phyloP scores from a whole-genome alignment of 1,140 invertebrate genomes.

The Drosophila pseudoobscura region DNA sequence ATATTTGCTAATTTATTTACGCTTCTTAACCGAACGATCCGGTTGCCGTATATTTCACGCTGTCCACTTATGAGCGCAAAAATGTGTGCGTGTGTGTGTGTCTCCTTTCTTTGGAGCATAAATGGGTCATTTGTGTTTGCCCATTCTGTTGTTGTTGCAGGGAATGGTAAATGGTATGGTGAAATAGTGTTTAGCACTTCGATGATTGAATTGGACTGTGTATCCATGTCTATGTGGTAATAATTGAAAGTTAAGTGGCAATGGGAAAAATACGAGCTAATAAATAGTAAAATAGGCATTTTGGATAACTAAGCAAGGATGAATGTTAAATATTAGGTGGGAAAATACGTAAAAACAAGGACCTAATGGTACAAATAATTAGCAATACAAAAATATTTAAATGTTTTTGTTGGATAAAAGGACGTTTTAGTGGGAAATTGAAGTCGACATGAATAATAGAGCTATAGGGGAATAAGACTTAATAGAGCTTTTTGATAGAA shows the following conservation, averaged over 20 bases:
- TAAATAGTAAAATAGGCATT: too few relatives aligned
- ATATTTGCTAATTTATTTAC: conserved; percentile 79
- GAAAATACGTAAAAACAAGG: too few relatives aligned
- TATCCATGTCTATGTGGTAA: conserved; percentile 28
- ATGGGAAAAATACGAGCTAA: conserved; percentile 1
- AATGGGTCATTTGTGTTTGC: conserved; percentile 59
- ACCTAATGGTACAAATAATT: too few relatives aligned
- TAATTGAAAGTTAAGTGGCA: conserved; percentile 43
- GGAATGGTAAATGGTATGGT: conserved; percentile 22
- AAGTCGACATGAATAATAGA: too few relatives aligned
- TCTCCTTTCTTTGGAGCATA: conserved; percentile 32
- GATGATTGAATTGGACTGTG: conserved; percentile 50
- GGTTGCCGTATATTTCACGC: conserved; percentile 67
- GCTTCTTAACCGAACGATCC: conserved; percentile 56
- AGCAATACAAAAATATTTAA: too few relatives aligned
- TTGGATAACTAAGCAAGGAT: too few relatives aligned
- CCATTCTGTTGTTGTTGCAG: conserved; percentile 9
- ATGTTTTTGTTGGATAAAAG: too few relatives aligned
- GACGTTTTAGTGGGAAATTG: too few relatives aligned
- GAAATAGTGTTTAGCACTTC: conserved; percentile 70
- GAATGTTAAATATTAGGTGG: too few relatives aligned
- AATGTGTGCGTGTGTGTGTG: conserved; percentile 5
- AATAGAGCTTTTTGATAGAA: too few relatives aligned
- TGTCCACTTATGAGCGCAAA: conserved; percentile 45
- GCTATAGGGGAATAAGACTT: too few relatives aligned